Percentiles rank a stretch among this genome's conserved stretches.
Evolutionary conservation across 53 echinoderm and acorn worm species (phyloP).

Genomic region (Antedon mediterranea): DNA sequence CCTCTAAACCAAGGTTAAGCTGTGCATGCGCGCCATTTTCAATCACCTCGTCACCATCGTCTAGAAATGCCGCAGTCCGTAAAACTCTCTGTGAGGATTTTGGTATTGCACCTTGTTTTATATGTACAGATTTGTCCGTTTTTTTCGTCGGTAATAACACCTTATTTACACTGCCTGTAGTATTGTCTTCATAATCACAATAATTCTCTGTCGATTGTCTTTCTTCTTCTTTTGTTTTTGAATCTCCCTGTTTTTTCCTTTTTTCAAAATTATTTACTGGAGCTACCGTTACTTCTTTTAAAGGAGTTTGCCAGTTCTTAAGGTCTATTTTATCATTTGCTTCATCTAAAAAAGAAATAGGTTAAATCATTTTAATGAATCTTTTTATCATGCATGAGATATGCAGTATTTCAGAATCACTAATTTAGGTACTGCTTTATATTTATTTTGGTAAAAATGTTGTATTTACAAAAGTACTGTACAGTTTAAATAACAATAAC

Average conservation of each 20-base stretch:
- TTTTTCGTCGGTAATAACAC: background rate
- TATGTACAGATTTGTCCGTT: slow-evolving; percentile 53
- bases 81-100: slow-evolving; percentile 9
- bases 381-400: too few relatives aligned
- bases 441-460: too few relatives aligned
- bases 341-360: background rate
- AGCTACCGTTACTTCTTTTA: background rate
- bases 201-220: background rate
- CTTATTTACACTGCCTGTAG: background rate
- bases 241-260: background rate
- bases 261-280: background rate
- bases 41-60: background rate
- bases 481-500: too few relatives aligned
- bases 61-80: background rate
- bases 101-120: slow-evolving; percentile 83
- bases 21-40: background rate
- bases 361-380: too few relatives aligned
- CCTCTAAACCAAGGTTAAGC: background rate
- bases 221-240: background rate
- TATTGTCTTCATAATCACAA: background rate
- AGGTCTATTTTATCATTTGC: background rate
- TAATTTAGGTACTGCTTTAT: too few relatives aligned
- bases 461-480: too few relatives aligned
- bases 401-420: too few relatives aligned
- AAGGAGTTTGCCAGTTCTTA: background rate